phyloP scores from a whole-genome alignment of 1,140 invertebrate species.

The Scaptomyza pallida region DNA sequence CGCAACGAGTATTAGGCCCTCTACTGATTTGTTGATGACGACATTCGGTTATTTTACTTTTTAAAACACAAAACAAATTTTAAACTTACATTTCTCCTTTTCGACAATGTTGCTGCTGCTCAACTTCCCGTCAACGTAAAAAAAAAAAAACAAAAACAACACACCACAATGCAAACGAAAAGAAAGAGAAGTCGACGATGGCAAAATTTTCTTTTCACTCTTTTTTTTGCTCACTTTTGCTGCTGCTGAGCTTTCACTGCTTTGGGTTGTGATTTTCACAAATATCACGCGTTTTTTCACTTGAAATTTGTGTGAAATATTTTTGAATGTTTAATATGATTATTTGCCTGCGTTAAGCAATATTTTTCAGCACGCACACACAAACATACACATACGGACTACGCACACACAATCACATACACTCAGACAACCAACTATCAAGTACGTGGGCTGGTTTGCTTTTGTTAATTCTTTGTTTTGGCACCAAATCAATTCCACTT shows the following conservation, averaged over 20 bases:
- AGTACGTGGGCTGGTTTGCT: conserved; percentile 45
- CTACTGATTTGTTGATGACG: conserved; percentile 53
- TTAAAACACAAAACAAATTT: conserved; percentile 37
- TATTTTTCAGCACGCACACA: conserved; percentile 48
- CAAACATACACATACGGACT: conserved; percentile 18
- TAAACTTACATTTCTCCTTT: conserved; percentile 46
- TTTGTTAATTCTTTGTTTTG: conserved; percentile 36
- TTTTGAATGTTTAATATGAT: conserved; percentile 50
- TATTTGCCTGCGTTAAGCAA: conserved; percentile 70
- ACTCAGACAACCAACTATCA: conserved; percentile 43
- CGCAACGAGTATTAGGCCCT: conserved; percentile 26
- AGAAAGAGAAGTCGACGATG: conserved; percentile 25
- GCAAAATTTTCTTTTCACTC: conserved; percentile 44
- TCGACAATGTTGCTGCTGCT: conserved; percentile 24
- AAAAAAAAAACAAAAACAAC: conserved; percentile 29
- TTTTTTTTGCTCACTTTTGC: conserved; percentile 47
- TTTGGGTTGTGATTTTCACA: conserved; percentile 31
- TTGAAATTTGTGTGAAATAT: conserved; percentile 34
- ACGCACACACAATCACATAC: conserved; percentile 31
- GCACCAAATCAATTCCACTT: conserved; percentile 42
- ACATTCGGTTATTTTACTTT: conserved; percentile 54
- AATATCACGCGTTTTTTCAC: conserved; percentile 67
- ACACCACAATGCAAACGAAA: conserved; percentile 27
- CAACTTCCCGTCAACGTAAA: conserved; percentile 18
- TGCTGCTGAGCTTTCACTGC: conserved; percentile 65